Conservation (phyloP, 2,888 invertebrate species). For the Alcis repandata region DNA sequence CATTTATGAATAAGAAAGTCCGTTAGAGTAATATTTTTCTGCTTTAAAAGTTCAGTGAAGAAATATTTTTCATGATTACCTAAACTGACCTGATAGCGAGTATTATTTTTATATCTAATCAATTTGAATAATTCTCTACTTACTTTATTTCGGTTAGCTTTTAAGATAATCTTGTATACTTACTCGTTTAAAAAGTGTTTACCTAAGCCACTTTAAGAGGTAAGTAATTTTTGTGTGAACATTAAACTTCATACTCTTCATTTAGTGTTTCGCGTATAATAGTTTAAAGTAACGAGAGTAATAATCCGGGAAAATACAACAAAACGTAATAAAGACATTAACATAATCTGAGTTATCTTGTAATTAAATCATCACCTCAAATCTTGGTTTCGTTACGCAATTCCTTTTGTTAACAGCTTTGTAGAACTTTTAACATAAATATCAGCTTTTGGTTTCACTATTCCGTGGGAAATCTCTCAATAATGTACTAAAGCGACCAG, state of each 20-base stretch:
- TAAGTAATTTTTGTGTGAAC: constrained; percentile 18
- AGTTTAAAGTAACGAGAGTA: constrained; percentile 13
- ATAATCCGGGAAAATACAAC: constrained; percentile 29
- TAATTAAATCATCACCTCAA: constrained; percentile 33
- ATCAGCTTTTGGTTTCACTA: constrained; percentile 47
- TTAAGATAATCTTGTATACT: too few species aligned
- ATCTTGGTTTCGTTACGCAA: constrained; percentile 28
- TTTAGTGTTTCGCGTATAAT: constrained; percentile 7
- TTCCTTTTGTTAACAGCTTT: constrained; percentile 26
- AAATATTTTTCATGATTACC: neutral
- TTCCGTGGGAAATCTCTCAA: constrained; percentile 45
- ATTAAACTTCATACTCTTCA: constrained; percentile 5
- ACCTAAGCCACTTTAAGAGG: neutral
- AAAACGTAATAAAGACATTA: constrained; percentile 40
- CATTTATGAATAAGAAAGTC: neutral
- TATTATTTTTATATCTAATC: neutral
- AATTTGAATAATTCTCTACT: too few species aligned
- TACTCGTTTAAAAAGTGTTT: neutral
- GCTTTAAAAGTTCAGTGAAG: neutral
- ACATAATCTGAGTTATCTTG: constrained; percentile 29
- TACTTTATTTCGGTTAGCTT: too few species aligned
- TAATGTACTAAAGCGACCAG: constrained; percentile 31
- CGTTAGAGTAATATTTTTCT: neutral
- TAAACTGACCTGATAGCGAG: neutral
- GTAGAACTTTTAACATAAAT: constrained; percentile 27